phyloP scores from a whole-genome alignment of 1,140 invertebrate genomes.

The Danaus plexippus region DNA sequence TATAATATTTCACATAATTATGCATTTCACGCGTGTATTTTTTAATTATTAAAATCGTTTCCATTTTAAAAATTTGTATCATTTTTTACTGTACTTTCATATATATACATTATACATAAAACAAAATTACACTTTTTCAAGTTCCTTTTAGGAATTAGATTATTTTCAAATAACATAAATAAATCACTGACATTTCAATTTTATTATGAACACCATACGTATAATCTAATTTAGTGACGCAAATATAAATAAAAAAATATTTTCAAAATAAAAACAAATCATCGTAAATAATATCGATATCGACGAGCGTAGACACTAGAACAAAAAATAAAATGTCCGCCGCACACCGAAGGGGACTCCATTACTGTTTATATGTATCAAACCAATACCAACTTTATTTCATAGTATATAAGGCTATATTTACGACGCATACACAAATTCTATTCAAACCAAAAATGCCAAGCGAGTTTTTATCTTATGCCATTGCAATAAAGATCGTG shows the following conservation, averaged over 20 bases:
- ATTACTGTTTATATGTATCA: constrained; percentile 13
- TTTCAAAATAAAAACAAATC: constrained; percentile 5
- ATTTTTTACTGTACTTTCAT: too few species aligned
- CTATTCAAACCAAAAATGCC: not conserved
- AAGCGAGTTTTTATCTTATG: constrained; percentile 17
- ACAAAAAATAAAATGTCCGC: constrained; percentile 47
- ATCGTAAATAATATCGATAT: constrained; percentile 16
- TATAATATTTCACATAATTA: too few species aligned
- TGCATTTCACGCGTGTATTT: too few species aligned
- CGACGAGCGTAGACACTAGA: constrained; percentile 19
- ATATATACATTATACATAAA: too few species aligned
- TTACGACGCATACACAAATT: constrained; percentile 8
- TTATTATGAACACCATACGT: not conserved
- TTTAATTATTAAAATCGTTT: too few species aligned
- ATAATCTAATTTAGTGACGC: not conserved
- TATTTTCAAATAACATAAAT: too few species aligned
- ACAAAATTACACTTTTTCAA: too few species aligned
- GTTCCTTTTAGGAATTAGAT: too few species aligned
- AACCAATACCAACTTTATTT: constrained; percentile 13
- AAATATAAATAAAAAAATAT: not conserved
- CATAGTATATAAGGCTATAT: constrained; percentile 8
- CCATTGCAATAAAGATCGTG: constrained; percentile 5
- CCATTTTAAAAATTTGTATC: too few species aligned
- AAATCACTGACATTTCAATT: too few species aligned
- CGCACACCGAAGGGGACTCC: constrained; percentile 26